These are phyloP conservation scores for Exocentrus adspersus DNA, from an alignment of 2,888 invertebrate species.

Conservation along the genomic window DNA sequence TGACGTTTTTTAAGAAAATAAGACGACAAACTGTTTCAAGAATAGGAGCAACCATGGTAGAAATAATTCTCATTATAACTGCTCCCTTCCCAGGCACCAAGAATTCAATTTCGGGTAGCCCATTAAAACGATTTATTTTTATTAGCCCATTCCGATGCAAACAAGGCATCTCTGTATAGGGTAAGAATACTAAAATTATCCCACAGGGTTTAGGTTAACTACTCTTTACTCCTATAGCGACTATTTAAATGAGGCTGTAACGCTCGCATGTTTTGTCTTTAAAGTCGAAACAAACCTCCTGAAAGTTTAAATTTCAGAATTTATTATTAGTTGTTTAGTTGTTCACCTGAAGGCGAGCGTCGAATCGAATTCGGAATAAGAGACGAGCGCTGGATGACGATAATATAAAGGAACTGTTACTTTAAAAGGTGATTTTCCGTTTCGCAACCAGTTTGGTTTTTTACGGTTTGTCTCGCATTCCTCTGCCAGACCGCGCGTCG, in stretches of 20 bases:
- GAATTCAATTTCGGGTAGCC: too few relatives aligned
- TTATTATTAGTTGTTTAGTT: conserved; percentile 7
- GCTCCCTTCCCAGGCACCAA: too few relatives aligned
- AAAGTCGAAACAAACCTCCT: conserved; percentile 11
- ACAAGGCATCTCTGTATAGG: background rate
- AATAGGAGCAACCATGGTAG: too few relatives aligned
- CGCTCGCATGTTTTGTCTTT: conserved; percentile 23
- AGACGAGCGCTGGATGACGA: conserved; percentile 22
- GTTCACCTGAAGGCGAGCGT: conserved; percentile 6
- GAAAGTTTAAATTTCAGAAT: conserved; percentile 21
- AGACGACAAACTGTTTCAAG: too few relatives aligned
- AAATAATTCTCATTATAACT: too few relatives aligned
- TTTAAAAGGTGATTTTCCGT: conserved; percentile 35
- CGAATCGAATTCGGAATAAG: conserved; percentile 19
- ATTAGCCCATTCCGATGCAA: background rate
- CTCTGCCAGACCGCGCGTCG: conserved; percentile 45
- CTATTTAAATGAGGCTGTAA: conserved; percentile 25
- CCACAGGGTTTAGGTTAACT: background rate
- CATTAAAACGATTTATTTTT: background rate
- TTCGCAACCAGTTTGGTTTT: conserved; percentile 39
- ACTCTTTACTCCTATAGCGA: background rate
- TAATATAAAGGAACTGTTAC: conserved; percentile 32
- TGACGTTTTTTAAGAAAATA: too few relatives aligned
- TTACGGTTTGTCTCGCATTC: conserved; percentile 38
- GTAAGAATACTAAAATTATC: conserved; percentile 4